Base-by-base conservation (phyloP, 2,888 invertebrate species). In the Machimus atricapillus region DNA sequence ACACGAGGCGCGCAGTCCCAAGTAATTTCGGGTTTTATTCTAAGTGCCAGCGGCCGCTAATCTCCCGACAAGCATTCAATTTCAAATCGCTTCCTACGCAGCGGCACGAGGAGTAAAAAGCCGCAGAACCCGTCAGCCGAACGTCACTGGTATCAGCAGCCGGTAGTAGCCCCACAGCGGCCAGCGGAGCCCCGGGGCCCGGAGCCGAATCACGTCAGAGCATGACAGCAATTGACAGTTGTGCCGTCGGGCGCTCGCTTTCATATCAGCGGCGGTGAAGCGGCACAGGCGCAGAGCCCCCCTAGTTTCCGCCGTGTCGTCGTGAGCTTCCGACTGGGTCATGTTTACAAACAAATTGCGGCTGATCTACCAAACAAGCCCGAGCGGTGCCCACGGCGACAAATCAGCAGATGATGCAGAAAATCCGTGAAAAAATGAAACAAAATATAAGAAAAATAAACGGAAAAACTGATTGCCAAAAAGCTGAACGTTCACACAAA, bases 291-390 rank as follows among this genome's bases (percentile, higher is more conserved):
- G 82, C 58, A 37, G 34, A 66, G 66, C 66, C 82, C 58, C 58
- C 34, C 82, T 12, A 40, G 52, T 23, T 81, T 19, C 56, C 56
- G n/a, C 34, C 9, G 31, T 12, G 9, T 16, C 12, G 46, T 7
- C 19, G 19, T 66, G 66, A 66, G 27, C 31, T 52, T 56, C 52
- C 52, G 43, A 40, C 40, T 52, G 52, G 52, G 23, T 82, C n/a
- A 58, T 82, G 82, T 82, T 82, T 82, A 82, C 82, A 82, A 82
- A 82, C 82, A 82, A 82, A 66, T 82, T 82, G n/a, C 56, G 27
- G 52, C 56, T 52, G 23, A 56, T 52, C 23, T 81, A 27, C 34
- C n/a, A 56, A 52, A 66, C 19, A 66, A 19, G 14, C 8, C 9
- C 6, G 27, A 66, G 27, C 19, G 12, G 12, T 27, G 27, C 66